A percentile compares a stretch with the other conserved stretches of the same genome.
phyloP scores from a whole-genome alignment of 2,888 invertebrate species.

The Harmothoe impar region DNA sequence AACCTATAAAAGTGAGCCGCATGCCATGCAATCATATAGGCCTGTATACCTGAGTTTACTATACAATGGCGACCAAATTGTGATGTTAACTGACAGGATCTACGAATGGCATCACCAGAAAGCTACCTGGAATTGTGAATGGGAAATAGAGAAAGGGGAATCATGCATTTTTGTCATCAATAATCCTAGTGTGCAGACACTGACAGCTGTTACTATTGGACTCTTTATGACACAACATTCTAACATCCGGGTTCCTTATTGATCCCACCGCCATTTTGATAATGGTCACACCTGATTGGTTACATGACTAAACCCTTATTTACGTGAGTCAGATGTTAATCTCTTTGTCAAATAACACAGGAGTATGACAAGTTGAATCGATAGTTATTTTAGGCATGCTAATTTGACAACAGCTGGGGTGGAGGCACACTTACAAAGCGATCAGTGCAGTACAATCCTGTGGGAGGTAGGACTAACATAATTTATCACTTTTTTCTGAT shows the following conservation, averaged over 20 bases:
- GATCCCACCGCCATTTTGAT: background rate
- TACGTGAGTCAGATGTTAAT: background rate
- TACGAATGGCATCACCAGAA: background rate
- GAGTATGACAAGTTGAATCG: too few species aligned
- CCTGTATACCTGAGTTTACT: too few species aligned
- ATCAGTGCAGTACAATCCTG: too few species aligned
- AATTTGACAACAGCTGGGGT: too few species aligned
- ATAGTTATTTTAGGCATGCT: too few species aligned
- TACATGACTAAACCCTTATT: background rate
- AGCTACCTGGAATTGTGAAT: background rate
- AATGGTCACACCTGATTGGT: background rate
- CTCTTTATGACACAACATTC: background rate
- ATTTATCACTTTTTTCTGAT: too few species aligned
- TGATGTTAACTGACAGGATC: background rate
- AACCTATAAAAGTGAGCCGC: too few species aligned
- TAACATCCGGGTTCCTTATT: conserved; percentile 6
- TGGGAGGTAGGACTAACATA: too few species aligned
- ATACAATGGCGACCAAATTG: too few species aligned
- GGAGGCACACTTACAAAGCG: too few species aligned
- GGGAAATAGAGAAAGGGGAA: background rate
- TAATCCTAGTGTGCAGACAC: background rate
- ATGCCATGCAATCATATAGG: too few species aligned
- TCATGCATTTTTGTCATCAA: background rate
- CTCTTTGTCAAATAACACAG: background rate
- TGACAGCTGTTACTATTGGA: background rate